Percentiles rank a stretch among this genome's conserved stretches.
Evolutionary conservation across 2,888 invertebrate species (phyloP).

Genomic region (Chymomyza amoena): DNA sequence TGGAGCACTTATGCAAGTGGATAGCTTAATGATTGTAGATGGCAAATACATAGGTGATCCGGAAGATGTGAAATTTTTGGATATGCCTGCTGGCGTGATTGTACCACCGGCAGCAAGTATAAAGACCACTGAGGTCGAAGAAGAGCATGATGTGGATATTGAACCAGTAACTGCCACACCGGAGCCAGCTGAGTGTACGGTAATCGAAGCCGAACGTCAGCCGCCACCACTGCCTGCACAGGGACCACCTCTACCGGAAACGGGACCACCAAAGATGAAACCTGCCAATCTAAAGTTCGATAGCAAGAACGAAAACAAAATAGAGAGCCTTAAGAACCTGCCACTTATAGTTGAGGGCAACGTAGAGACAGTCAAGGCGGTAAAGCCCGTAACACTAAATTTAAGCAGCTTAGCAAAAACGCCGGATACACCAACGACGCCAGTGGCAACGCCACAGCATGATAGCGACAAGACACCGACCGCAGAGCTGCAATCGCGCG

Average conservation of each 20-base stretch:
- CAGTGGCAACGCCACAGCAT: conserved; percentile 35
- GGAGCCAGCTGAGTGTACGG: conserved; percentile 70
- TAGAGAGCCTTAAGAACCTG: conserved; percentile 77
- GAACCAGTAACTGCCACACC: conserved; percentile 74
- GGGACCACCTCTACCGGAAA: conserved; percentile 62
- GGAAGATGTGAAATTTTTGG: conserved; percentile 77
- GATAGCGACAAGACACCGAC: conserved; percentile 79
- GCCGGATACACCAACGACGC: conserved; percentile 55
- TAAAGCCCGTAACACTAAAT: conserved; percentile 74
- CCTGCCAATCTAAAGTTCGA: conserved; percentile 74
- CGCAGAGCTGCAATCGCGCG: conserved; percentile 70
- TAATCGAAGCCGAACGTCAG: conserved; percentile 59
- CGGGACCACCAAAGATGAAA: conserved; percentile 69
- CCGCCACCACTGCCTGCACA: conserved; percentile 60
- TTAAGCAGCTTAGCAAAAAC: conserved; percentile 56
- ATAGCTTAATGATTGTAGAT: conserved; percentile 81
- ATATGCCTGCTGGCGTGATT: conserved; percentile 77
- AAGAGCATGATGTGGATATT: conserved; percentile 57
- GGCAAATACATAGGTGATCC: conserved; percentile 79
- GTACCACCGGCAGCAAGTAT: conserved; percentile 60
- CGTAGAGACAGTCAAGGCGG: conserved; percentile 60
- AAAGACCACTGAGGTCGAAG: conserved; percentile 57
- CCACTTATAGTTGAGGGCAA: conserved; percentile 75
- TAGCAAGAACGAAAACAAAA: conserved; percentile 78
- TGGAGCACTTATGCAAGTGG: conserved; percentile 83